Evolutionary conservation across 2,113 vertebrate genomes (phyloP).

Genomic region (Lipotes vexillifer): DNA sequence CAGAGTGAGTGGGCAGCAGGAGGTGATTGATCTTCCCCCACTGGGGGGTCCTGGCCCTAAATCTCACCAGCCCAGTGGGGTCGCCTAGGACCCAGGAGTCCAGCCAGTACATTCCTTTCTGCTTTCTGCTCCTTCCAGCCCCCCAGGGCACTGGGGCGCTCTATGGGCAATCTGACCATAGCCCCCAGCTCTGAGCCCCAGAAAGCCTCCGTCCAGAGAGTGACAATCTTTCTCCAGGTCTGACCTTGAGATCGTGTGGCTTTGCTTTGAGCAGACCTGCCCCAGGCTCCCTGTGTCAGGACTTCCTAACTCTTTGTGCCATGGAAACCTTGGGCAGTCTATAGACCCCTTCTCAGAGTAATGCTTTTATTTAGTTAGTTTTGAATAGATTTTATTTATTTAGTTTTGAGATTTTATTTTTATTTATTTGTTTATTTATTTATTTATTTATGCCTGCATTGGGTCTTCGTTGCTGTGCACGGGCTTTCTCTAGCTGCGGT

Average conservation of each 20-base stretch:
- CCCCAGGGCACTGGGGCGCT: neutral
- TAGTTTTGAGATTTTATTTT: too few relatives aligned
- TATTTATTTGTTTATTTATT: too few relatives aligned
- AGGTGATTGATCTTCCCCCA: constrained; percentile 20
- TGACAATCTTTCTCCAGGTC: neutral
- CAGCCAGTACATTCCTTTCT: constrained; percentile 33
- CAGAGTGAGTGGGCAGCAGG: neutral
- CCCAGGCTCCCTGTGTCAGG: neutral
- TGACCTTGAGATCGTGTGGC: neutral
- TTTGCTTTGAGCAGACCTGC: neutral
- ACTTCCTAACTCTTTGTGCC: neutral
- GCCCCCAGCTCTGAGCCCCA: neutral
- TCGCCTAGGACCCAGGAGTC: constrained; percentile 49
- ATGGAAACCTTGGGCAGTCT: neutral
- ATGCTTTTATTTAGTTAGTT: neutral
- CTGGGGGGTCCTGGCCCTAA: constrained; percentile 1
- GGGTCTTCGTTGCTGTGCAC: too few relatives aligned
- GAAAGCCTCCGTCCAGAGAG: neutral
- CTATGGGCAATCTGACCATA: neutral
- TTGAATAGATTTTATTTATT: too few relatives aligned
- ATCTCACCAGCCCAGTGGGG: constrained; percentile 16
- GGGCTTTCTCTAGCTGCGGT: too few relatives aligned
- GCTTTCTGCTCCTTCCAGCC: neutral
- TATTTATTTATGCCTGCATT: too few relatives aligned
- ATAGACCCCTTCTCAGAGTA: neutral